Base-by-base conservation (phyloP, 2,888 invertebrate species). In the Tiphia femorata region DNA sequence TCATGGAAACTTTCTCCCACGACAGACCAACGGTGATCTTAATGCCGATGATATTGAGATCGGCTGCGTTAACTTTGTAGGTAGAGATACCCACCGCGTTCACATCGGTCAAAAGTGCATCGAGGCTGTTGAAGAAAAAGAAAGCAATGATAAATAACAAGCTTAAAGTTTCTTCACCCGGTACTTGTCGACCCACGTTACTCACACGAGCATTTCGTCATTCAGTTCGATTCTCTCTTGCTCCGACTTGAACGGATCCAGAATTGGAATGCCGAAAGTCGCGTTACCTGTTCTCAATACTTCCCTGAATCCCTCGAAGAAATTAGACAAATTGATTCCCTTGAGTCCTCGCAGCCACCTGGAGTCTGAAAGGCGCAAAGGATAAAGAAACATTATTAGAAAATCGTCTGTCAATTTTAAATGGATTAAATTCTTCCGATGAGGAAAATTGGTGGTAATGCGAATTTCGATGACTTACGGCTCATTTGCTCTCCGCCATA, bases 231-330 rank as follows among this genome's bases (percentile, higher is more conserved):
- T 1, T 4, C 33, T 7, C 0, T 62, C 0, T 7, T 51, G 25
- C 0, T 62, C 8, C 0, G 2, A 1, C 0, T 3, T 0, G 10
- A 63, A 60, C 2, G 80, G 80, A 33, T 81, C 81, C 2, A 77
- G 23, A 1, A 53, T 30, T 0, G 80, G 79, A 19, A 81, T 35
- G 10, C 69, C 69, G 0, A 67, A n/a, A 0, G 44, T 41, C 0
- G 19, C 6, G 14, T 74, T 52, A 33, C 78, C 81, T 0, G 40
- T 59, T 33, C 12, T 58, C 43, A 77, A 3, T 0, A 35, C 8
- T 0, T 14, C 5, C 38, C 48, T 72, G 0, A 72, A 52, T 0
- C 56, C 48, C 7, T 73, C 72, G 5, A 81, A 44, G 0, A 57
- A n/a, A n/a, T n/a, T n/a, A n/a, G n/a, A 0, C 3, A 2, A 2